Evolutionary conservation across 2,113 vertebrate genomes (phyloP).

Genomic region (Corythaixoides concolor): DNA sequence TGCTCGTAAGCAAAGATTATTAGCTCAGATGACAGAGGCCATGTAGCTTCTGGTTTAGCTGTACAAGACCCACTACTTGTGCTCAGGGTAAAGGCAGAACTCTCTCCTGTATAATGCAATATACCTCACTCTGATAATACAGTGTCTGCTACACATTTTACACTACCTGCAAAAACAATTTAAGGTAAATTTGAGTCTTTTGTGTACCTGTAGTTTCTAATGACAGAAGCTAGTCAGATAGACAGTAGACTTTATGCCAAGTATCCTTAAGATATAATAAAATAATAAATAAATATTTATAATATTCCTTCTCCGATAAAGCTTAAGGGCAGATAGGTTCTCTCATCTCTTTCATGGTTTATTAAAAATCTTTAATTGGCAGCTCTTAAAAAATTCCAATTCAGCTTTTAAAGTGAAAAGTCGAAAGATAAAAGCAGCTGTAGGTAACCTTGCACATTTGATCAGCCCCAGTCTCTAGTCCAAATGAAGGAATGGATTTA

Average conservation of each 20-base stretch:
- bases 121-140: rapidly evolving
- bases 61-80: not conserved
- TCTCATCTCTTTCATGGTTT: not conserved
- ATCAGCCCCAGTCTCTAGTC: not conserved
- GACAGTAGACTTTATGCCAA: not conserved
- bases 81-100: not conserved
- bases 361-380: slow-evolving; percentile 16
- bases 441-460: not conserved
- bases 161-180: not conserved
- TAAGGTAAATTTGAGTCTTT: not conserved
- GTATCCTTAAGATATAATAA: not conserved
- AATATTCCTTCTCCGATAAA: not conserved
- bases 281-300: slow-evolving; percentile 42
- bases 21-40: not conserved
- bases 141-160: not conserved
- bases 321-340: not conserved
- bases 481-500: not conserved
- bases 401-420: slow-evolving; percentile 22
- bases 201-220: not conserved
- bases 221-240: not conserved
- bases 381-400: not conserved
- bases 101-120: not conserved
- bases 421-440: slow-evolving; percentile 7
- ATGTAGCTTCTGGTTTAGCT: not conserved
- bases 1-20: not conserved